Evolutionary conservation across 35 echinoderm and acorn worm species (phyloP).

Genomic region (Hemicentrotus pulcherrimus): DNA sequence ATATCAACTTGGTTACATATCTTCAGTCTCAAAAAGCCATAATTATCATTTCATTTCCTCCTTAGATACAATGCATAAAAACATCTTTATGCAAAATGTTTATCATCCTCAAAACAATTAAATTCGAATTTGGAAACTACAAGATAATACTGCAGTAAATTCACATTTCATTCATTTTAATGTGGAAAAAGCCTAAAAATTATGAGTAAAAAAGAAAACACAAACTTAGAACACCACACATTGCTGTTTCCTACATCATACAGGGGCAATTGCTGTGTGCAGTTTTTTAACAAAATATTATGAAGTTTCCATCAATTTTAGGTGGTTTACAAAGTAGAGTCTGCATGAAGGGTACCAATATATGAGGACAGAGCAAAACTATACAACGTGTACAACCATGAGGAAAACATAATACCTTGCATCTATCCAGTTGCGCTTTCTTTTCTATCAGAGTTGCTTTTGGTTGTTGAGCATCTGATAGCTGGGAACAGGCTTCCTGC

Average conservation of each 20-base stretch:
- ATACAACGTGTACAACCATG: no score
- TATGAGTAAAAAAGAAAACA: no score
- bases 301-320: no score
- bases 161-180: not conserved
- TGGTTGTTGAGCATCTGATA: slow-evolving; percentile 50
- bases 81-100: not conserved
- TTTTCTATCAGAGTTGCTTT: slow-evolving; percentile 74
- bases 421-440: slow-evolving; percentile 68
- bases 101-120: no score
- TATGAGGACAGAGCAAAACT: no score
- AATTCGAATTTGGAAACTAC: no score
- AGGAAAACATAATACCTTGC: slow-evolving; percentile 70
- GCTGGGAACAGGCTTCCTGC: slow-evolving; percentile 40
- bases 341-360: not conserved
- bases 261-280: no score
- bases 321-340: no score
- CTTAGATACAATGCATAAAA: not conserved
- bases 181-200: not conserved
- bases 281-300: no score
- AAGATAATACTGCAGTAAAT: not conserved
- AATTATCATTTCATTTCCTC: not conserved
- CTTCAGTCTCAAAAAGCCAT: not conserved
- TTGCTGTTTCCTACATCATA: no score
- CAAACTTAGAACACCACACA: no score
- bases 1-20: not conserved